Evolutionary conservation across 2,888 invertebrate species (phyloP).

Genomic region (Sarcophaga subvicina): DNA sequence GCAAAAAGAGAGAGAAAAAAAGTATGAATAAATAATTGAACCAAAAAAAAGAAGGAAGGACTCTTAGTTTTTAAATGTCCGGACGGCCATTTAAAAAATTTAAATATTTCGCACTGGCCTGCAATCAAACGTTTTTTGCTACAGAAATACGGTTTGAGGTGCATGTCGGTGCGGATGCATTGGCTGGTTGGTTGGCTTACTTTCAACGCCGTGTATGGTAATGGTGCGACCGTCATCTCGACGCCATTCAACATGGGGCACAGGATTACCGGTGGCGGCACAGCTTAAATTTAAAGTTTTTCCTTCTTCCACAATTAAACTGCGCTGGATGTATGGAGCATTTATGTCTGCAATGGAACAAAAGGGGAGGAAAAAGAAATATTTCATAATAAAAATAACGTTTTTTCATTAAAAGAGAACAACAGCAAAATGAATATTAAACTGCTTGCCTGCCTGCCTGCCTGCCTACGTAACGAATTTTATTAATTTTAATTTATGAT

Average conservation of each 20-base stretch:
- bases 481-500: no score
- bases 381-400: constrained; percentile 25
- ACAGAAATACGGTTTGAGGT: not conserved
- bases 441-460: no score
- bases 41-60: not conserved
- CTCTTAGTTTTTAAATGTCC: not conserved
- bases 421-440: not conserved
- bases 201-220: constrained; percentile 85
- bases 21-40: constrained; percentile 2
- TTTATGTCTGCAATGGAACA: constrained; percentile 75
- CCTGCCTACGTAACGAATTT: no score
- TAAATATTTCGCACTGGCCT: constrained; percentile 33
- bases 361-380: not conserved
- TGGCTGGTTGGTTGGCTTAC: constrained; percentile 79
- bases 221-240: constrained; percentile 86
- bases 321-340: constrained; percentile 80
- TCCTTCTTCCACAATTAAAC: constrained; percentile 90
- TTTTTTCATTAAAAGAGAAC: constrained; percentile 18
- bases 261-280: constrained; percentile 89
- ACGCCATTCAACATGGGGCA: constrained; percentile 90
- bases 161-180: not conserved
- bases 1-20: not conserved
- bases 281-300: constrained; percentile 92
- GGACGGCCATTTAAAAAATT: constrained; percentile 26
- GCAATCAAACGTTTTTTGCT: not conserved